Evolutionary conservation across 2,888 invertebrate genomes (phyloP), one percentile per base, ranked within the genome.

Genomic region (Mythimna albipuncta): DNA sequence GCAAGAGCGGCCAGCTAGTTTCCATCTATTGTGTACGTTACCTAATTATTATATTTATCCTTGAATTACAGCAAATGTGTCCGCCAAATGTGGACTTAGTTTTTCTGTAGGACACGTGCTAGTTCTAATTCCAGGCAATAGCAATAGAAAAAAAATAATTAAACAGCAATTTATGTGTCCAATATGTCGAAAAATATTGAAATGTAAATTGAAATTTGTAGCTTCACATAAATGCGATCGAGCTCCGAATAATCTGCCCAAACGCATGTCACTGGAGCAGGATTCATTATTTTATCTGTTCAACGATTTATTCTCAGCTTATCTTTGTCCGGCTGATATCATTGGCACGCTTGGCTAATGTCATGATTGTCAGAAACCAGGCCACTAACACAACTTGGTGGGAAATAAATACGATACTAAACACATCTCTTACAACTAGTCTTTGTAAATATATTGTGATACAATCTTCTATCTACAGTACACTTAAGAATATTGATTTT

Each of bases 401-500:
- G 86, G 86, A 81, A 81, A 66, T 74, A 77, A 64, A 82, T 75
- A 74, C 55, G 77, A 77, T 65, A 75, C 41, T 62, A 74, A 66
- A 69, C 58, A 63, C 1, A 73, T 78, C 59, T 63, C 85, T 83
- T 87, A 86, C 44, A 78, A 79, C 79, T 88, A 89, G 64, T 85
- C 85, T 88, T 88, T 88, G 87, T 80, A 74, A 81, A 81, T 67
- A 70, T 64, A 75, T 68, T 75, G 77, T 82, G 69, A 72, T 69
- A 65, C n/a, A 44, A 54, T 61, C 54, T 74, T 64, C 13, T n/a
- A 76, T 38, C n/a, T n/a, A n/a, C 61, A 52, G 55, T 62, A 35
- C 41, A 26, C 44, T 13, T 44, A 44, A 13, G 5, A 57, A 64
- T 11, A 68, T 68, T 41, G 32, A 72, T 65, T 54, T 59, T 75